A percentile compares a stretch with the other conserved stretches of the same genome.
Evolutionary conservation across 2,113 vertebrate genomes (phyloP).

Genomic region (Eonycteris spelaea): DNA sequence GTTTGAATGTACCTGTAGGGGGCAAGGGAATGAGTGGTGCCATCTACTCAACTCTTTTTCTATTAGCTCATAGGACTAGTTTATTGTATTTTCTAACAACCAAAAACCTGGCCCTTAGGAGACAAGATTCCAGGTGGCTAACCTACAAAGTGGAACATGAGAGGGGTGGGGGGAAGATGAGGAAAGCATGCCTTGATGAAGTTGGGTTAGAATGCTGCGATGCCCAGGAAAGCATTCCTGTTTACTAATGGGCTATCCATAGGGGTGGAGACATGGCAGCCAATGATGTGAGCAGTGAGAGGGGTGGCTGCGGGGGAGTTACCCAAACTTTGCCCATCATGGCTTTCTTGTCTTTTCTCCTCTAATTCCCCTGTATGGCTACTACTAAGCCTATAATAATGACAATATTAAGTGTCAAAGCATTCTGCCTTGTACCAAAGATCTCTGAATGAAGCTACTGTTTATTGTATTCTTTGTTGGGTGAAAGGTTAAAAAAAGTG

Average conservation of each 20-base stretch:
- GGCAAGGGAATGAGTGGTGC: not conserved
- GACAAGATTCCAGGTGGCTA: not conserved
- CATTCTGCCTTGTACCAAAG: conserved; percentile 37
- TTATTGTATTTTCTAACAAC: not conserved
- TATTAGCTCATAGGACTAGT: not conserved
- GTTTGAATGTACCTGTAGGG: not conserved
- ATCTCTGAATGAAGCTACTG: conserved; percentile 69
- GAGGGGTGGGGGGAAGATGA: not conserved
- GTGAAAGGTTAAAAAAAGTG: conserved; percentile 63
- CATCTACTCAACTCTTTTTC: not conserved
- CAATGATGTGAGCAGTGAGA: not conserved
- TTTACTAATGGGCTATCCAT: not conserved
- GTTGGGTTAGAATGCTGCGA: not conserved
- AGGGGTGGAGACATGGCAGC: not conserved
- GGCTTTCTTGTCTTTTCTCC: not conserved
- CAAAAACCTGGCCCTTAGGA: not conserved
- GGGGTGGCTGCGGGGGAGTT: not conserved
- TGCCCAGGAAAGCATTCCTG: not conserved
- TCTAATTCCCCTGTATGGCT: not conserved
- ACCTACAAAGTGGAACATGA: not conserved
- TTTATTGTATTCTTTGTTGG: conserved; percentile 69
- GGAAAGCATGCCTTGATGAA: not conserved
- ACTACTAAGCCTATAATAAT: not conserved
- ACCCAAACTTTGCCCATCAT: not conserved
- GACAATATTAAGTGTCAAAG: conserved; percentile 48